Evolutionary conservation across 2,797 vertebrate species (phyloP), one percentile per base, ranked within the genome.

Genomic region (Sebastolobus altivelis): DNA sequence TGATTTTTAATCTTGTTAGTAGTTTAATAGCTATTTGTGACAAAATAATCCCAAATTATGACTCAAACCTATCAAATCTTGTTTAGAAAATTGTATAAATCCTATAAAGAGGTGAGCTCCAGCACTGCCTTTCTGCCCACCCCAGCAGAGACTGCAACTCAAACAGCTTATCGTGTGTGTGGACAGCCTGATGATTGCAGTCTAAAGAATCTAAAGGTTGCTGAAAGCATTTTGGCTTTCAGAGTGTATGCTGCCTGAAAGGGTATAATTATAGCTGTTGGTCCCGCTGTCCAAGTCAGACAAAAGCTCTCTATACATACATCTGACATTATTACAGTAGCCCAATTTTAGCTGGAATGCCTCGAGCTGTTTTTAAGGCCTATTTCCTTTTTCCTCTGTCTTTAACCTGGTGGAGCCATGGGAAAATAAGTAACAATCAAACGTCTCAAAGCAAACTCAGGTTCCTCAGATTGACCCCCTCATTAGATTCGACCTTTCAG

Each of bases 401-500:
- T 66, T 79, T 62, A 72, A 85, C 87, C 62, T 71, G 84, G 29
- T 77, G 58, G 38, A 79, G 43, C 75, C 84, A 70, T 78, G 66
- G 80, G 71, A 82, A 87, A 90, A 81, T 82, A 70, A 88, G 65
- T 75, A 78, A 72, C 77, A 86, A 78, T 82, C 60, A 37, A 82
- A 80, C 63, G 69, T 88, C 67, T 85, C 80, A 56, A 43, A 82
- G 69, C 80, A 65, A 92, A 90, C 85, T 69, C 77, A 54, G 83
- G 86, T 86, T 82, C 76, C 74, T 72, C 82, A 79, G 71, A 73
- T 80, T 92, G 93, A 94, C 91, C 93, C 70, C 70, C 86, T 94
- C 90, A 89, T 95, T 94, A 92, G 87, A 83, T 63, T 61, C 79
- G 84, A 93, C 92, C 92, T 90, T 87, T 89, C 60, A 3, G 82